Conservation (phyloP, 2,888 invertebrate genomes). For the Pinctada fucata region DNA sequence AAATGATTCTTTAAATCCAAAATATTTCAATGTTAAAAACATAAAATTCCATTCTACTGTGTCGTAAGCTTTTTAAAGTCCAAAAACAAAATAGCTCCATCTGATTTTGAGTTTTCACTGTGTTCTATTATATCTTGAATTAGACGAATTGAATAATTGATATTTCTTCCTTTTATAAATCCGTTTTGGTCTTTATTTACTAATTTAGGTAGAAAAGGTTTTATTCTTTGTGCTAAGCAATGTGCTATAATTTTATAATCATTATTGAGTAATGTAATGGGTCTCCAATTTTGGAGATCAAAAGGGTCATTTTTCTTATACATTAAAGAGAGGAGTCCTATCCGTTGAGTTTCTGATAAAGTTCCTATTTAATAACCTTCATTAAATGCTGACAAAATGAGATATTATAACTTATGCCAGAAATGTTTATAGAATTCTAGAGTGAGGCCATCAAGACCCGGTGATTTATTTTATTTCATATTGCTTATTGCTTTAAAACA, state of each 20-base stretch:
- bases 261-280: not conserved
- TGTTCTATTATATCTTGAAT: too few species aligned
- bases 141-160: too few species aligned
- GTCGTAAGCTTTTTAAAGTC: too few species aligned
- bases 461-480: not conserved
- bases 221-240: not conserved
- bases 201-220: not conserved
- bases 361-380: not conserved
- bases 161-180: too few species aligned
- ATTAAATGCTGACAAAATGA: not conserved
- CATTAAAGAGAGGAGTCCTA: not conserved
- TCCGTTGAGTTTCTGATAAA: not conserved
- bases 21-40: too few species aligned
- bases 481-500: not conserved
- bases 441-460: not conserved
- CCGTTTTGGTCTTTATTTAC: too few species aligned
- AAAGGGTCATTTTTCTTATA: not conserved
- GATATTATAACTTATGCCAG: not conserved
- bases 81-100: too few species aligned
- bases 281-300: not conserved
- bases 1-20: too few species aligned
- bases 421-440: not conserved
- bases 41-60: too few species aligned
- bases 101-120: too few species aligned
- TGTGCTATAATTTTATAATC: not conserved